phyloP scores from a whole-genome alignment of 2,113 vertebrate species.

The Emydura subglobosa region DNA sequence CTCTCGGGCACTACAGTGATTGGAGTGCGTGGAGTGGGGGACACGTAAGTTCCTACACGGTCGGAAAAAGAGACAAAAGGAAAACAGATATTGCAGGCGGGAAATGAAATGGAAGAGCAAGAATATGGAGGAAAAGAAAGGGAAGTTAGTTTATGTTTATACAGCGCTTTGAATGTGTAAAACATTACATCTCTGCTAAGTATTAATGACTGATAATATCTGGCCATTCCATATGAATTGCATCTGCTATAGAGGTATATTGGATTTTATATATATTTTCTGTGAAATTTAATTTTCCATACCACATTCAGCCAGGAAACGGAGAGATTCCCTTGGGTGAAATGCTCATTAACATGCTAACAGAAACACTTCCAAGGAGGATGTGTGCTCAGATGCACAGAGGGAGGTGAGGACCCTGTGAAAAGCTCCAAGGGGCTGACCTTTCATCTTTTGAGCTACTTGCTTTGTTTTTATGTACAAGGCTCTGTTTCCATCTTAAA shows the following conservation, averaged over 20 bases:
- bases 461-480: not conserved
- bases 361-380: not conserved
- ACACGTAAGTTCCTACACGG: not conserved
- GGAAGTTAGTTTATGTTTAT: constrained; percentile 8
- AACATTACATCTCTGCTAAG: constrained; percentile 16
- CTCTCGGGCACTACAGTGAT: not conserved
- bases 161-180: not conserved
- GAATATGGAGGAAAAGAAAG: not conserved
- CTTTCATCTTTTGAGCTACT: not conserved
- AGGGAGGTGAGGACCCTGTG: not conserved
- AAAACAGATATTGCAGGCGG: constrained; percentile 10
- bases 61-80: not conserved
- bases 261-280: constrained; percentile 62
- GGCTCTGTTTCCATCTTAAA: not conserved
- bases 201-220: constrained; percentile 34
- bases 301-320: constrained; percentile 40
- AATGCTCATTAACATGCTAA: not conserved
- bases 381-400: not conserved
- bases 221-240: constrained; percentile 18
- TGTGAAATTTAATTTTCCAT: constrained; percentile 70
- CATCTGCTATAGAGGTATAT: constrained; percentile 31
- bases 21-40: fast-evolving
- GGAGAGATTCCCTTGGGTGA: not conserved
- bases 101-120: constrained; percentile 2
- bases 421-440: not conserved